phyloP scores from a whole-genome alignment of 2,113 vertebrate species.

The Bucco capensis region DNA sequence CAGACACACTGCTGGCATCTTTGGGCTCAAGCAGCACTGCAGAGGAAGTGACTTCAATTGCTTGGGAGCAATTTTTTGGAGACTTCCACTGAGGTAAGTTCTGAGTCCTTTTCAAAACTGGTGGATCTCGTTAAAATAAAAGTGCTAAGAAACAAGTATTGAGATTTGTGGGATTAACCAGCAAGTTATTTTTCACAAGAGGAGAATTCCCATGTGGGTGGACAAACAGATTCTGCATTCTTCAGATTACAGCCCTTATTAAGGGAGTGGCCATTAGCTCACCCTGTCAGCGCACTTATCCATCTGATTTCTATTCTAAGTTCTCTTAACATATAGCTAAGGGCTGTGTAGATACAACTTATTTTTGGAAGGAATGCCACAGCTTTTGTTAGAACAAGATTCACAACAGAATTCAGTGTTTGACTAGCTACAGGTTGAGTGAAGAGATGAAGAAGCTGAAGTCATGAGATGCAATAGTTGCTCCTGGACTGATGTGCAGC shows the following conservation, averaged over 20 bases:
- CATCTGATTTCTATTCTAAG: constrained; percentile 52
- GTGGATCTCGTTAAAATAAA: neutral
- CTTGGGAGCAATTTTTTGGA: neutral
- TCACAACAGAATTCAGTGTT: neutral
- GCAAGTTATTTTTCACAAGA: neutral
- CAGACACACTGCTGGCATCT: neutral
- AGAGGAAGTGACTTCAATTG: neutral
- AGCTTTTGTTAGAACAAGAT: neutral
- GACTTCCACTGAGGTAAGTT: neutral
- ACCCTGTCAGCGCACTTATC: constrained; percentile 26
- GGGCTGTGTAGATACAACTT: constrained; percentile 31
- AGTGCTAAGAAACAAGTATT: neutral
- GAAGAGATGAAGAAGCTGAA: neutral
- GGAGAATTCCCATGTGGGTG: constrained; percentile 17
- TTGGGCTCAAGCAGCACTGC: neutral
- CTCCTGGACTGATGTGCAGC: neutral
- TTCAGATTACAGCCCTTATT: constrained; percentile 48
- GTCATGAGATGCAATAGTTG: neutral
- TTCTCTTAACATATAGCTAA: constrained; percentile 7
- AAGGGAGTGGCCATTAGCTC: constrained; percentile 45
- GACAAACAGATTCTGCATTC: constrained; percentile 41
- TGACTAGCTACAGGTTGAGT: neutral
- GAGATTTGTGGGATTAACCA: neutral
- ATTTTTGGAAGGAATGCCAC: constrained; percentile 18
- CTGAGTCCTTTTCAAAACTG: neutral